phyloP scores from a whole-genome alignment of 2,888 invertebrate species.

The Catonia carolina region DNA sequence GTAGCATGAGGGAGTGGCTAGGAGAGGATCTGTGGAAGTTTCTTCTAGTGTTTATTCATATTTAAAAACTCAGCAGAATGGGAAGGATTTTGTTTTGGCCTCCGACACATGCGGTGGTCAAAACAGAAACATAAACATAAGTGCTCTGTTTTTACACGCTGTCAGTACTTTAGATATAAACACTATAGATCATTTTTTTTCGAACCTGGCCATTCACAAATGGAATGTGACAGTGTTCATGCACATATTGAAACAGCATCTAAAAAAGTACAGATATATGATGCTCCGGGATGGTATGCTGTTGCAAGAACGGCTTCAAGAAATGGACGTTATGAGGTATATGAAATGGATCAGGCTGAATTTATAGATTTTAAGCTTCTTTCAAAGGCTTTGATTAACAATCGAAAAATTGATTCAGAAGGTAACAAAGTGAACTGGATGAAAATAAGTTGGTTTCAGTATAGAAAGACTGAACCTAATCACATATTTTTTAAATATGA shows the following conservation, averaged over 20 bases:
- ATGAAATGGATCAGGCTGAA: not conserved
- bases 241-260: conserved; percentile 7
- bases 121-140: no score
- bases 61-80: not conserved
- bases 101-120: conserved; percentile 2
- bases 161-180: conserved; percentile 4
- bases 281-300: conserved; percentile 9
- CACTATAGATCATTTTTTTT: conserved; percentile 9
- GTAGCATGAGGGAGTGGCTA: not conserved
- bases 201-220: conserved; percentile 17
- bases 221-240: conserved; percentile 12
- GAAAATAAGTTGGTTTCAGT: conserved; percentile 7
- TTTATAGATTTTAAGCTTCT: conserved; percentile 12
- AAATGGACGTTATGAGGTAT: conserved; percentile 1
- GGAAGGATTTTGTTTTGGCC: not conserved
- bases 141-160: conserved; percentile 2
- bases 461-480: conserved; percentile 8
- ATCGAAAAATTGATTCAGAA: conserved; percentile 11
- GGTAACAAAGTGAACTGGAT: conserved; percentile 4
- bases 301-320: conserved; percentile 7
- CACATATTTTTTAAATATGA: conserved; percentile 14
- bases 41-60: conserved; percentile 6
- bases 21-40: conserved; percentile 7
- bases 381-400: not conserved
- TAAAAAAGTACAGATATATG: not conserved